These are phyloP conservation scores for Trachelus iudaicus DNA, from an alignment of 2,888 invertebrate species.

Conservation along the genomic window DNA sequence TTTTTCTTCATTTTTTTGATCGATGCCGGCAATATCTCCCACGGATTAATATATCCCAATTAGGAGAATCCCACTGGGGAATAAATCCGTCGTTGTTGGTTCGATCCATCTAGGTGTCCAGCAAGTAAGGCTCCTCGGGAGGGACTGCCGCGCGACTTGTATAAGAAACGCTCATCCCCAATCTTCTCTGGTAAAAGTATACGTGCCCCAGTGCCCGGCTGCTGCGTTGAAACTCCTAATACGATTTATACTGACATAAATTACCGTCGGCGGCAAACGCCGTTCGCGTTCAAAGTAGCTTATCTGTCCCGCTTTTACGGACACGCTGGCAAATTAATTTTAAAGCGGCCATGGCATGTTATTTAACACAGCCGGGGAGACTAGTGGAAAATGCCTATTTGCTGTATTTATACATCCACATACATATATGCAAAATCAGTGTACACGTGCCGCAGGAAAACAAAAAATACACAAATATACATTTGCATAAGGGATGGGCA, in stretches of 20 bases:
- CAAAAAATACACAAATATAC: not conserved
- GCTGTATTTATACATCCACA: not conserved
- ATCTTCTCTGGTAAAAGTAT: not conserved
- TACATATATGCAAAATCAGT: too few species aligned
- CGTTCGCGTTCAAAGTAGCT: constrained; percentile 11
- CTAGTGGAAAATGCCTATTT: not conserved
- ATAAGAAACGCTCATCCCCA: constrained; percentile 1
- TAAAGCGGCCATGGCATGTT: not conserved
- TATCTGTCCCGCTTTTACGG: constrained; percentile 4
- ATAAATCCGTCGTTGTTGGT: constrained; percentile 1
- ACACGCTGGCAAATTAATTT: constrained; percentile 6
- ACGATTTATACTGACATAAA: constrained; percentile 8
- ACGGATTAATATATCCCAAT: not conserved
- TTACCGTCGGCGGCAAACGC: constrained; percentile 3
- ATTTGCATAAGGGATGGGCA: not conserved
- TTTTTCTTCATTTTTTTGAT: not conserved
- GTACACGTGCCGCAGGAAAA: not conserved
- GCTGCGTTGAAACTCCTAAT: constrained; percentile 2
- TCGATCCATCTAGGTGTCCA: not conserved
- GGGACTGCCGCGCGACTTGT: not conserved
- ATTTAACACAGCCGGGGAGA: not conserved
- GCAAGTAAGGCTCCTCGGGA: not conserved
- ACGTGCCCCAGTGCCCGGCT: not conserved
- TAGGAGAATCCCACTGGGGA: not conserved
- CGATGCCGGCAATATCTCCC: not conserved